Base-by-base conservation (phyloP, 2,888 invertebrate species). In the Drosophila austrosaltans region DNA sequence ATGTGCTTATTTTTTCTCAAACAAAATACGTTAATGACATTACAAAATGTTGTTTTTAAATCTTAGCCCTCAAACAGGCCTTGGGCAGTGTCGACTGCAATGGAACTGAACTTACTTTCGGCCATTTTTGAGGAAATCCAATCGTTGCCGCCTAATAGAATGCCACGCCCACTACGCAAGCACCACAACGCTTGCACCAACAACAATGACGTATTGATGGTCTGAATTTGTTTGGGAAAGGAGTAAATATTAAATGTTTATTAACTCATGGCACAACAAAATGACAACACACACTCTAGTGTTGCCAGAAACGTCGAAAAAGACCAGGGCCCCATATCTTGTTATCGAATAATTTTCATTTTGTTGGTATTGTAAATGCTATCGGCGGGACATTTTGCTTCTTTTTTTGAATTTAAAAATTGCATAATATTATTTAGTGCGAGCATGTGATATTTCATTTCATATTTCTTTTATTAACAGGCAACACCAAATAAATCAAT, bases 41-140 rank as follows among this genome's bases (percentile, higher is more conserved):
- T 30, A 30, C 30, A 30, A 30, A 30, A 30, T 30, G 5, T 5
- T n/a, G n/a, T n/a, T 40, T 40, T 40, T 7, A n/a, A 40, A 40
- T 3, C n/a, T n/a, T n/a, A 3, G 16, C 0, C 16, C 16, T 16
- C 16, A 16, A 16, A 16, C 16, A 16, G 16, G 16, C 16, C 16
- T 16, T 16, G 16, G 30, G n/a, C 30, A n/a, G 4, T 28, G 53
- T n/a, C n/a, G 8, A 36, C 8, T 25, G 16, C 57, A 12, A 58
- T 28, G 42, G 42, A 53, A 57, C 1, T 12, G 58, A n/a, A 30
- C 48, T 58, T 10, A 40, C 54, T 62, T 28, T 59, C 57, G 2
- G 66, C 39, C 75, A 78, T 78, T 8, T 44, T 39, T n/a, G 1
- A 48, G n/a, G 2, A 3, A 1, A 59, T n/a, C 57, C 8, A 30